Evolutionary conservation across 2,797 vertebrate species (phyloP), one percentile per base, ranked within the genome.

Genomic region (Chrosomus eos): DNA sequence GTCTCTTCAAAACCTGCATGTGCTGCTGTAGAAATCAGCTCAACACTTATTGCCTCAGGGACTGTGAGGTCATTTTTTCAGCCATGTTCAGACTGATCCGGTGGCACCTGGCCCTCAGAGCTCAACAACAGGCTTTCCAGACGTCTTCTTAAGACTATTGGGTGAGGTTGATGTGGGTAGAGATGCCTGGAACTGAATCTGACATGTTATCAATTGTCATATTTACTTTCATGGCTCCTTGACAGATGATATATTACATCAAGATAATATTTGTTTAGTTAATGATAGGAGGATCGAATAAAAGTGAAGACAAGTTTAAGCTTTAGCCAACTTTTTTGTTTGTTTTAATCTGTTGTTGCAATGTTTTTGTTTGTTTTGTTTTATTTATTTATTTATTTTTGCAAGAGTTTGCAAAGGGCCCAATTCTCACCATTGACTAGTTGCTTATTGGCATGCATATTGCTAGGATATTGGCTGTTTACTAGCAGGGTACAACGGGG

Each of bases 61-160:
- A 64, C 26, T 45, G 38, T 78, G 55, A 43, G 58, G 18, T 45
- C 26, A 78, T 78, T 64, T 9, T 38, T 31, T 64, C 36, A 64
- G n/a, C 58, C 28, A 23, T 51, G 26, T 80, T 36, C 43, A 80
- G 43, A 80, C 78, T 66, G 28, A 80, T 80, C 43, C 58, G 40
- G 13, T 40, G 5, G 13, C 74, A 77, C 23, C 16, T 38, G 23
- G 53, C 21, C 45, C 21, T 74, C 45, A 31, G 43, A 75, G 10
- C 48, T 60, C 14, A 77, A 60, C 23, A 5, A 1, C 18, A 64
- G 36, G 5, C n/a, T 10, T 45, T 40, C 7, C 23, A 26, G 74
- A 76, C 7, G 2, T 60, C 33, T 31, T 64, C 26, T 64, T 7
- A 31, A 64, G 60, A 64, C 14, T 6, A 26, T 48, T 45, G 3